These are phyloP conservation scores for Drosophila setosimentum DNA, from an alignment of 2,888 invertebrate species.

Conservation along the genomic window DNA sequence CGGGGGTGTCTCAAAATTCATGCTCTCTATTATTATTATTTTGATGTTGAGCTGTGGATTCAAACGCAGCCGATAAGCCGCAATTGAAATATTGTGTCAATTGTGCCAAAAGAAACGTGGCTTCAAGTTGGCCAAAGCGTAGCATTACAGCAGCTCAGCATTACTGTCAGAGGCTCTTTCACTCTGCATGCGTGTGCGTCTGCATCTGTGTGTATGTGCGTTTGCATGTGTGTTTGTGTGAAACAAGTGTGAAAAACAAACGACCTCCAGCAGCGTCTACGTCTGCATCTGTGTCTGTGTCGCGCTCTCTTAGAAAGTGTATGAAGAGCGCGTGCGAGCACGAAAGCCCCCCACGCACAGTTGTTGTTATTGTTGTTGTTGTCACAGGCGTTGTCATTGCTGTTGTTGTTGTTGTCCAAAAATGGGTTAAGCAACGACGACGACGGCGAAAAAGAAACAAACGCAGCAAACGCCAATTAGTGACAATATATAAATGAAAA, in stretches of 20 bases:
- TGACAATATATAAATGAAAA: constrained; percentile 75
- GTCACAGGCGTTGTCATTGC: constrained; percentile 9
- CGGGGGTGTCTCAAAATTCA: constrained; percentile 30
- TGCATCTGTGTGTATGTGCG: background rate
- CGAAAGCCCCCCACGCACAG: constrained; percentile 71
- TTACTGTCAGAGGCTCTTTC: constrained; percentile 38
- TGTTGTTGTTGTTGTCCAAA: constrained; percentile 49
- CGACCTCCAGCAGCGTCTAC: constrained; percentile 73
- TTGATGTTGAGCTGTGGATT: constrained; percentile 47
- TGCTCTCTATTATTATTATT: constrained; percentile 3
- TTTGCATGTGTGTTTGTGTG: constrained; percentile 38
- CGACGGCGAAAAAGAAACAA: constrained; percentile 45
- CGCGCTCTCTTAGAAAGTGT: constrained; percentile 68
- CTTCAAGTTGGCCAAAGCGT: constrained; percentile 66
- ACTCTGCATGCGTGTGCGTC: constrained; percentile 24
- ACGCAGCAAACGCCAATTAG: constrained; percentile 73
- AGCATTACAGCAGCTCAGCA: constrained; percentile 56
- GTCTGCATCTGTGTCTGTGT: constrained; percentile 53
- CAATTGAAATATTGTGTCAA: constrained; percentile 63
- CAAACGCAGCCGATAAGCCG: constrained; percentile 58
- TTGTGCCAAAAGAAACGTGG: constrained; percentile 63
- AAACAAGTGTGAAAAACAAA: constrained; percentile 79
- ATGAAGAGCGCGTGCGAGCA: constrained; percentile 49
- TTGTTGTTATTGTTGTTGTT: constrained; percentile 13
- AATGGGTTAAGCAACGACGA: constrained; percentile 59